Percentiles rank a stretch among this genome's conserved stretches.
phyloP scores from a whole-genome alignment of 2,113 vertebrate species.

The Aepyceros melampus region DNA sequence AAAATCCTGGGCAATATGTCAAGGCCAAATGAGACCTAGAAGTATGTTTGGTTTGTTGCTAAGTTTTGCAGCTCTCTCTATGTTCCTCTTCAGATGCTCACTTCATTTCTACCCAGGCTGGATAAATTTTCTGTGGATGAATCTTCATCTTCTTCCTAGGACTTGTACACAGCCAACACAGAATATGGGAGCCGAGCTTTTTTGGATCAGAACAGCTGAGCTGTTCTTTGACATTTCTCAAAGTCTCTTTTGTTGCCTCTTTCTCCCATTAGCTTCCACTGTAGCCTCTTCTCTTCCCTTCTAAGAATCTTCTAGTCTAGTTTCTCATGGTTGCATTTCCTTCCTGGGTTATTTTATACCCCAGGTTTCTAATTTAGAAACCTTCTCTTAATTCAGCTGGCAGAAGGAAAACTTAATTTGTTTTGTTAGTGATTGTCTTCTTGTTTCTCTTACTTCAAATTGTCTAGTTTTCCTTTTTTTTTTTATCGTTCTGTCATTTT shows the following conservation, averaged over 20 bases:
- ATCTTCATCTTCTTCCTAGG: not conserved
- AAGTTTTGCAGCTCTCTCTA: not conserved
- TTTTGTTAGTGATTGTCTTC: not conserved
- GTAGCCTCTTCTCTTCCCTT: not conserved
- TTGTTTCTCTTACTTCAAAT: not conserved
- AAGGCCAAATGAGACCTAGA: not conserved
- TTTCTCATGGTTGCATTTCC: not conserved
- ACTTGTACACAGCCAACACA: no score
- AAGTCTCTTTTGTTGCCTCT: not conserved
- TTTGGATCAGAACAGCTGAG: not conserved
- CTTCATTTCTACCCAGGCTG: not conserved
- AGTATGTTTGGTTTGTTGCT: not conserved
- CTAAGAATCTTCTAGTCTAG: not conserved
- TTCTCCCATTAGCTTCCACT: not conserved
- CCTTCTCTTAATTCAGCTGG: not conserved
- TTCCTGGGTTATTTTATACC: not conserved
- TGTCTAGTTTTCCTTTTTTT: not conserved
- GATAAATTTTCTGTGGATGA: not conserved
- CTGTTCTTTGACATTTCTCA: not conserved
- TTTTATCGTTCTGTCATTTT: not conserved
- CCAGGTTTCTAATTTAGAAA: not conserved
- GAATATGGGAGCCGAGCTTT: fast-evolving
- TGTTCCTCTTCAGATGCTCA: not conserved
- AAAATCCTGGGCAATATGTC: not conserved
- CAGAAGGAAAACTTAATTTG: not conserved